A percentile compares a stretch with the other conserved stretches of the same genome.
These are phyloP conservation scores for Acrossocheilus wenchowensis DNA, from an alignment of 2,797 vertebrate species.

Conservation along the genomic window DNA sequence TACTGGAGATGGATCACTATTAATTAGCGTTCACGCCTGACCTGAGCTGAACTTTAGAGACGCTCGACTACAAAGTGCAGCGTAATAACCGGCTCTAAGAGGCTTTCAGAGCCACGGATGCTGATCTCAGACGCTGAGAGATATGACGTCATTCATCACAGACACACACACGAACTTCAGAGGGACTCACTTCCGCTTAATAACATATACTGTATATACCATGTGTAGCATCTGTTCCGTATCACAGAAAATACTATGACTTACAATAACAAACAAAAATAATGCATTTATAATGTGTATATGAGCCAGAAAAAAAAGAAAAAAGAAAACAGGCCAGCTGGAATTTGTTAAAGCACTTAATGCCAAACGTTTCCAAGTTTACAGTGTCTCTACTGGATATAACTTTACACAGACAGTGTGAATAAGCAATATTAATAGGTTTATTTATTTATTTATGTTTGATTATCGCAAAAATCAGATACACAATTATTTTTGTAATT, in stretches of 20 bases:
- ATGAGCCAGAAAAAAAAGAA: no score
- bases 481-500: no score
- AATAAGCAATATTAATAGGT: no score
- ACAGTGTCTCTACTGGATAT: no score
- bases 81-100: slow-evolving; percentile 4
- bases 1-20: slow-evolving; percentile 71
- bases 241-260: not conserved
- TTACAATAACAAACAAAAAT: not conserved
- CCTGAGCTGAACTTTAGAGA: slow-evolving; percentile 73
- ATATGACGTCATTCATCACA: not conserved
- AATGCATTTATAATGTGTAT: no score
- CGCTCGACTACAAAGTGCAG: slow-evolving; percentile 62
- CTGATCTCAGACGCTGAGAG: not conserved
- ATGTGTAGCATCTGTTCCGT: not conserved
- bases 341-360: no score
- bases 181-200: not conserved
- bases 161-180: not conserved
- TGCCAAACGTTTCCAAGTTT: no score
- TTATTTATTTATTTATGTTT: no score
- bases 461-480: no score
- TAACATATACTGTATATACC: not conserved
- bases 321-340: no score
- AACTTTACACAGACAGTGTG: no score
- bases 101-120: not conserved
- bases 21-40: slow-evolving; percentile 81